phyloP scores from a whole-genome alignment of 2,113 vertebrate genomes.

The Phrynosoma blainvillii region DNA sequence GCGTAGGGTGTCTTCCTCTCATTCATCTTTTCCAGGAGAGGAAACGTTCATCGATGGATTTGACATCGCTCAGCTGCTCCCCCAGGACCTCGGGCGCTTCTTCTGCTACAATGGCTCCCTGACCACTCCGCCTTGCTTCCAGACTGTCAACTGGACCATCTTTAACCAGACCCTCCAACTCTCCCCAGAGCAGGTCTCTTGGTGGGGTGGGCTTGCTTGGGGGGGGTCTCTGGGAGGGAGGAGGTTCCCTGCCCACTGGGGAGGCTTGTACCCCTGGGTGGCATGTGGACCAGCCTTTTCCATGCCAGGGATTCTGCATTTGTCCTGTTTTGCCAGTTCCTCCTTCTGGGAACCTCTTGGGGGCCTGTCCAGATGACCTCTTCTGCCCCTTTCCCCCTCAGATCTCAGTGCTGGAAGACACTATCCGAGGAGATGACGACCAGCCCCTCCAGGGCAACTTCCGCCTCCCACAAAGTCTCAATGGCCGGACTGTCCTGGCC shows the following conservation, averaged over 20 bases:
- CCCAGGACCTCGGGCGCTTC: constrained; percentile 78
- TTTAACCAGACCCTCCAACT: constrained; percentile 85
- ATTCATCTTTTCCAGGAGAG: constrained; percentile 65
- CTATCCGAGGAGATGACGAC: fast-evolving
- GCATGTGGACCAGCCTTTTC: too few relatives aligned
- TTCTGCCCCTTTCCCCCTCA: neutral
- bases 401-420: constrained; percentile 35
- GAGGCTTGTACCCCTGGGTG: neutral
- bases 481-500: too few relatives aligned
- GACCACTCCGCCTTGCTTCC: constrained; percentile 86
- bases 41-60: constrained; percentile 77
- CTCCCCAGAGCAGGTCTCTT: constrained; percentile 79
- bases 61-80: constrained; percentile 82
- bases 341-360: neutral
- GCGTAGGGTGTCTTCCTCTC: too few relatives aligned
- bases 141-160: constrained; percentile 87
- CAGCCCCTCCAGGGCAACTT: neutral
- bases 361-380: constrained; percentile 14
- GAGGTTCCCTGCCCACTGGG: neutral
- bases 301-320: neutral
- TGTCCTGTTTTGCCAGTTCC: neutral
- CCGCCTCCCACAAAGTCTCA: too few relatives aligned
- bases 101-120: constrained; percentile 87
- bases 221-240: fast-evolving
- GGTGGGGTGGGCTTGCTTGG: too few relatives aligned